Conservation (phyloP, 2,888 invertebrate species). For the Ceramica pisi region DNA sequence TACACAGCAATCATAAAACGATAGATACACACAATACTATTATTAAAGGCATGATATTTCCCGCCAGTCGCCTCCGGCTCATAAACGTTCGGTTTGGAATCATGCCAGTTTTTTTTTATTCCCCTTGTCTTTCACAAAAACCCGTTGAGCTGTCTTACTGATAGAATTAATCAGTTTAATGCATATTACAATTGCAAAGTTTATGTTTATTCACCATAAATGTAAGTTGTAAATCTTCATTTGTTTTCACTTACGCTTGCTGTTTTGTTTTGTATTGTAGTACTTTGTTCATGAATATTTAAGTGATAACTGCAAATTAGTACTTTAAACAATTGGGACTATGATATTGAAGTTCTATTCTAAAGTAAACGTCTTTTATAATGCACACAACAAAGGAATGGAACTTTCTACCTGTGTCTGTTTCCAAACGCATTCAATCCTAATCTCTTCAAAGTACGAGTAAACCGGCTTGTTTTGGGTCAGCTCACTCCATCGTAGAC, state of each 20-base stretch:
- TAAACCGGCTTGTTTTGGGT: no score
- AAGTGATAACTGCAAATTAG: not conserved
- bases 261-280: conserved; percentile 33
- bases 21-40: conserved; percentile 64
- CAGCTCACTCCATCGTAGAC: no score
- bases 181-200: conserved; percentile 64
- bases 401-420: no score
- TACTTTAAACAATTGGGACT: not conserved
- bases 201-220: conserved; percentile 53
- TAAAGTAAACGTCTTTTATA: not conserved
- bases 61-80: conserved; percentile 77
- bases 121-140: conserved; percentile 72
- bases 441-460: no score
- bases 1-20: conserved; percentile 71
- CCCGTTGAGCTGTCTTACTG: conserved; percentile 64
- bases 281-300: conserved; percentile 29
- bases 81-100: conserved; percentile 77
- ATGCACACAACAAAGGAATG: no score
- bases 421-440: no score
- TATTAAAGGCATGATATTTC: conserved; percentile 77
- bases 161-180: conserved; percentile 65
- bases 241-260: conserved; percentile 47
- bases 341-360: not conserved
- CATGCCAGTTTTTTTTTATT: conserved; percentile 78
- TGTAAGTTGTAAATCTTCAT: conserved; percentile 59